Evolutionary conservation across 2,888 invertebrate genomes (phyloP), one percentile per base, ranked within the genome.

Genomic region (Orthosia cruda): DNA sequence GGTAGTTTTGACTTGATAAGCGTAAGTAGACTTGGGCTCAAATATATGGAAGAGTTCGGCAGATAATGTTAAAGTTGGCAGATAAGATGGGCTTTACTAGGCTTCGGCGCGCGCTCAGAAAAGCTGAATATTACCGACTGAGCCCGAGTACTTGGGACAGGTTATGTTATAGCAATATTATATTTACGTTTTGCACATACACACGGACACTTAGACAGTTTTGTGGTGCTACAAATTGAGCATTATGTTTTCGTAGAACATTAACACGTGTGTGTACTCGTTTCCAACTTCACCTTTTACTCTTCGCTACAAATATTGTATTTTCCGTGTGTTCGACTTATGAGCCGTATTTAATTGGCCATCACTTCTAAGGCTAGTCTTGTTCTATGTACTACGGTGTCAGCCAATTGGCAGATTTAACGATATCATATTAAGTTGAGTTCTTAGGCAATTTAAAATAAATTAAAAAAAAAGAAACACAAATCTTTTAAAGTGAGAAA

Each of bases 1-100:
- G 91, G 93, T 96, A 96, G 96, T 96, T 96, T 94, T 94, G 94
- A 95, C 93, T 95, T 92, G 94, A 95, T 95, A 95, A 95, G 94
- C 91, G 93, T 94, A 94, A 93, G 94, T 93, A 93, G 92, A 92
- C 90, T 93, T 92, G 85, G 92, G 91, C 92, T 93, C 89, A 92
- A 94, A 95, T 95, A 95, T 95, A 94, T 95, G 93, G 93, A 93
- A 92, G 92, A 94, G 90, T 95, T 94, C 89, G 91, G 90, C 88
- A 94, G 95, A 95, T 96, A 95, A 95, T 95, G 94, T 92, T 93
- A 93, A 95, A 96, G 95, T 96, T 96, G 91, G 89, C 86, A 93
- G 95, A 96, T 96, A 95, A 95, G 93, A 92, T 91, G 84, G 93
- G 93, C 93, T 95, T 95, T 93, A 89, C 91, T 87, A 87, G 92